A percentile compares a stretch with the other conserved stretches of the same genome.
These are phyloP conservation scores for Petrophora chlorosata DNA, from an alignment of 2,888 invertebrate species.

Conservation along the genomic window DNA sequence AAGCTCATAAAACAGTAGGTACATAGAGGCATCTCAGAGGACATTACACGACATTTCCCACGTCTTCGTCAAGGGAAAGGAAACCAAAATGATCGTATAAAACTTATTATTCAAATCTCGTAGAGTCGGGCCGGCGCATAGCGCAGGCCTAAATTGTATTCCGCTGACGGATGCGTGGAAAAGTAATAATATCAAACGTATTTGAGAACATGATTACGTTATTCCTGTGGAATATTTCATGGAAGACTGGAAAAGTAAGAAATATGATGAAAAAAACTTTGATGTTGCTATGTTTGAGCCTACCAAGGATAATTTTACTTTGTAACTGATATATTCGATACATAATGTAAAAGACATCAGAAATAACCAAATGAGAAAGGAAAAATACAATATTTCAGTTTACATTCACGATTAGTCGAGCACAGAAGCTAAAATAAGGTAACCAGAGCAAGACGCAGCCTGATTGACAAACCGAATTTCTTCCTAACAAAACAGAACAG, in stretches of 20 bases:
- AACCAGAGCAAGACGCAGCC: slow-evolving; percentile 16
- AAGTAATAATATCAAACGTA: slow-evolving; percentile 65
- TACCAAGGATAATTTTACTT: neutral
- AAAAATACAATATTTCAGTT: too few relatives aligned
- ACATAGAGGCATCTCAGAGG: slow-evolving; percentile 58
- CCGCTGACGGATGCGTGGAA: slow-evolving; percentile 71
- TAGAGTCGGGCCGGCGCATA: slow-evolving; percentile 64
- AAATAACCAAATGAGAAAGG: too few relatives aligned
- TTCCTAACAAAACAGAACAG: slow-evolving; percentile 50
- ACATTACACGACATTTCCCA: slow-evolving; percentile 78
- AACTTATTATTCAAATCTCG: slow-evolving; percentile 83
- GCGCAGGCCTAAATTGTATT: slow-evolving; percentile 78
- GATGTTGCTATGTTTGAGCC: neutral
- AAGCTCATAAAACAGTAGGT: slow-evolving; percentile 42
- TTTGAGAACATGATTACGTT: slow-evolving; percentile 42
- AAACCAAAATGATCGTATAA: slow-evolving; percentile 78
- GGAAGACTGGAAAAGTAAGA: slow-evolving; percentile 7
- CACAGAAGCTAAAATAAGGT: slow-evolving; percentile 12
- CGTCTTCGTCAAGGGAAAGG: slow-evolving; percentile 74
- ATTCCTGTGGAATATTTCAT: slow-evolving; percentile 26
- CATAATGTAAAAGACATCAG: too few relatives aligned
- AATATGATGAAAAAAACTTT: slow-evolving; percentile 3
- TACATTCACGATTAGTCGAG: neutral
- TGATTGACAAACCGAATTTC: slow-evolving; percentile 40
- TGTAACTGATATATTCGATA: too few relatives aligned